A percentile compares a stretch with the other conserved stretches of the same genome.
Evolutionary conservation across 2,888 invertebrate species (phyloP).

Genomic region (Cataglyphis livida): DNA sequence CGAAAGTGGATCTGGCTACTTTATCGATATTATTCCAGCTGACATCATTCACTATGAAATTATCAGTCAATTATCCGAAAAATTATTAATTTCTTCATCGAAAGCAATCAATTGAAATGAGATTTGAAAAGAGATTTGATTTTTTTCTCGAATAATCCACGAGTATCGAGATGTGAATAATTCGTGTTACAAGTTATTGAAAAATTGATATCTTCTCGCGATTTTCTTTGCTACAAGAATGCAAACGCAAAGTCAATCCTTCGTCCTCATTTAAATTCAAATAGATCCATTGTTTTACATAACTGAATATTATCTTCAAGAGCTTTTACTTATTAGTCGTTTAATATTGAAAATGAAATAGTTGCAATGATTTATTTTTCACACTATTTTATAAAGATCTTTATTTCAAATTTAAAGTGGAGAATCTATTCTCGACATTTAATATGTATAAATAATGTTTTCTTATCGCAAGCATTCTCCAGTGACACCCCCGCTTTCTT

Average conservation of each 20-base stretch:
- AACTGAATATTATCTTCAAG: slow-evolving; percentile 10
- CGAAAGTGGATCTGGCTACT: slow-evolving; percentile 64
- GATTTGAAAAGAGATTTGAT: background rate
- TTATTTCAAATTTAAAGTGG: background rate
- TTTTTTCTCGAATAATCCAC: background rate
- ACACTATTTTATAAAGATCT: background rate
- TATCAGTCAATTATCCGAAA: background rate
- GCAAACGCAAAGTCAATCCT: slow-evolving; percentile 17
- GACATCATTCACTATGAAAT: slow-evolving; percentile 40
- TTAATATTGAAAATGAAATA: background rate
- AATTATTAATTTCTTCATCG: background rate
- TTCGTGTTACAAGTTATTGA: slow-evolving; percentile 1
- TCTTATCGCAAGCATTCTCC: background rate
- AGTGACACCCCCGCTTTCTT: background rate
- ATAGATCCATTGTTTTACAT: background rate
- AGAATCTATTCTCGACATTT: background rate
- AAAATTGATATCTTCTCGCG: slow-evolving; percentile 5
- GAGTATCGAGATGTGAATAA: slow-evolving; percentile 22
- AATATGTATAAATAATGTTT: background rate
- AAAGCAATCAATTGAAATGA: background rate
- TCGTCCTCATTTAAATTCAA: slow-evolving; percentile 12
- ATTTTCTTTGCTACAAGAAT: background rate
- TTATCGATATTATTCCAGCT: background rate
- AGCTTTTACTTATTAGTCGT: background rate
- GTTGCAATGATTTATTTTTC: background rate